Evolutionary conservation across 1,140 invertebrate genomes (phyloP), one percentile per base, ranked within the genome.

Genomic region (Tachypleus tridentatus): DNA sequence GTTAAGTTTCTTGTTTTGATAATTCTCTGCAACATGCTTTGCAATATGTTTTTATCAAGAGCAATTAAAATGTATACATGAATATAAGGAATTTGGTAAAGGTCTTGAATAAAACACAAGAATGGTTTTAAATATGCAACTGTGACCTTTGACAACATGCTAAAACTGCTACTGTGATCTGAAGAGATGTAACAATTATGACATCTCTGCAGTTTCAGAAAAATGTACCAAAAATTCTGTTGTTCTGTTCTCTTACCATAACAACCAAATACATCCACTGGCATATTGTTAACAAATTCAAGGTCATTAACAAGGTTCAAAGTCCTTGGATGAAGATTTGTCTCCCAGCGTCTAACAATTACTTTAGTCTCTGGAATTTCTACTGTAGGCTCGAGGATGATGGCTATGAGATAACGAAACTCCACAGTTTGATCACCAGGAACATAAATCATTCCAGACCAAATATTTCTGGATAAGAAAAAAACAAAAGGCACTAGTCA

Each of bases 391-490:
- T 82, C 80, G 49, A 81, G 70, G 4, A 82, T 69, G 49, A 81
- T 73, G 74, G 85, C 87, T 61, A 91, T 81, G 72, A 86, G 86
- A 77, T 90, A 95, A 11, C 92, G 83, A 74, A 87, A 95, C 51
- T 84, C 78, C 3, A 91, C 78, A 66, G 85, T 82, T 5, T 68
- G 76, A 66, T 84, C 82, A 48, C 81, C 80, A 5, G 87, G 87
- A 71, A 91, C 67, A 8, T 62, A 66, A 6, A 75, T 63, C 49
- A 64, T 62, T 10, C 63, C 69, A n/a, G 71, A 71, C 78, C 79
- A 80, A 7, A 61, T 51, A 51, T 67, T 57, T 29, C 70, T 65
- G 29, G 60, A 58, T 49, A 61, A 58, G n/a, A 61, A 67, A 67
- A n/a, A 57, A 47, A 58, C 54, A 54, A 63, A 49, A 53, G 66